phyloP scores from a whole-genome alignment of 2,113 vertebrate genomes.

The Vulpes vulpes region DNA sequence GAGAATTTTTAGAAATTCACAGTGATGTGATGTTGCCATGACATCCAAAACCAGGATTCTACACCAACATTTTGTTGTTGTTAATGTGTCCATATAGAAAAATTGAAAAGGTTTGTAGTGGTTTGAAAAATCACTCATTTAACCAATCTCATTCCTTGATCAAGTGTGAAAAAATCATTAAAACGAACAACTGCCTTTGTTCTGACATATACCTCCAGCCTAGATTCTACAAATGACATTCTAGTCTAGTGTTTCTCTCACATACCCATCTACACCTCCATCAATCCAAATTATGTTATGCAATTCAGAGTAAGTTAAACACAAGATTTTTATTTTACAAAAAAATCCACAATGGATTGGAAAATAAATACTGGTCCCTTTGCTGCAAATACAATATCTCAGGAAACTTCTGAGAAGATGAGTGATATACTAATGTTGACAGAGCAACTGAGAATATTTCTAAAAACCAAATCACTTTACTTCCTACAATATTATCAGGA shows the following conservation, averaged over 20 bases:
- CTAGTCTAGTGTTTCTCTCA: not conserved
- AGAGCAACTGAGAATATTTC: not conserved
- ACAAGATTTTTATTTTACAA: not conserved
- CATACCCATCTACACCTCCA: not conserved
- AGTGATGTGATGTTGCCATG: not conserved
- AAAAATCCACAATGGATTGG: not conserved
- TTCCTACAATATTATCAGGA: not conserved
- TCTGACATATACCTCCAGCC: not conserved
- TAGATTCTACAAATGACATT: not conserved
- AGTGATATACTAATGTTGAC: not conserved
- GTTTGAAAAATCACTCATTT: not conserved
- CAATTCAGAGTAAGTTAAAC: not conserved
- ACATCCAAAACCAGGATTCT: not conserved
- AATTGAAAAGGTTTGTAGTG: not conserved
- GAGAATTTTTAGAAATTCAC: not conserved
- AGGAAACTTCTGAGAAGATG: not conserved
- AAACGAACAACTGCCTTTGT: not conserved
- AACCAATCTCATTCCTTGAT: not conserved
- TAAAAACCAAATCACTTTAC: not conserved
- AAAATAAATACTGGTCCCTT: not conserved
- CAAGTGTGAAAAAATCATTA: constrained; percentile 1
- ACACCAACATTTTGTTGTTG: not conserved
- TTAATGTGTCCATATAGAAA: not conserved
- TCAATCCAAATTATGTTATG: not conserved
- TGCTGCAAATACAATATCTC: not conserved